Evolutionary conservation across 2,113 vertebrate genomes (phyloP).

Genomic region (Solenodon paradoxus): DNA sequence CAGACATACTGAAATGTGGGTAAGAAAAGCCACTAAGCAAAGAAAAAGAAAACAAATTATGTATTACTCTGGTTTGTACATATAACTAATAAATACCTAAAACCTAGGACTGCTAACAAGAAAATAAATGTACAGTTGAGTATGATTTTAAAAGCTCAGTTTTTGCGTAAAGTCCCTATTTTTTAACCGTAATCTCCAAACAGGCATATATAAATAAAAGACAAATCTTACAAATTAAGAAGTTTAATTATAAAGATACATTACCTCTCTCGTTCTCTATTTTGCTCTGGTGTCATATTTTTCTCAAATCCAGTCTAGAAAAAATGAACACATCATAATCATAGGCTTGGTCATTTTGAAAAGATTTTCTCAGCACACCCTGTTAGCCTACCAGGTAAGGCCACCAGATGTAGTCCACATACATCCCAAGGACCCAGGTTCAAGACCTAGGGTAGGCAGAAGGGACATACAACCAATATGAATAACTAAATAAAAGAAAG

Average conservation of each 20-base stretch:
- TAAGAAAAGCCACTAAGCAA: constrained; percentile 82
- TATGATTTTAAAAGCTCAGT: background rate
- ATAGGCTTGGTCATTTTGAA: background rate
- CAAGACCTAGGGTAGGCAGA: no score
- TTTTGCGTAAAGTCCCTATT: background rate
- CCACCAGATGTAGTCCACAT: no score
- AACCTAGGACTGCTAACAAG: background rate
- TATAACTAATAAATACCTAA: background rate
- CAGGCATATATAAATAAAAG: constrained; percentile 1
- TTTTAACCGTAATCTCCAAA: constrained; percentile 17
- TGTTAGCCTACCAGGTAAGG: no score
- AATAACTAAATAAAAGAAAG: no score
- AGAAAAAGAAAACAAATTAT: constrained; percentile 65
- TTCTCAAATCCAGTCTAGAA: constrained; percentile 86
- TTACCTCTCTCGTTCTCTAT: constrained; percentile 88
- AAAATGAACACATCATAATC: background rate
- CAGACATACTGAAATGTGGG: constrained; percentile 87
- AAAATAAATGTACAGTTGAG: background rate
- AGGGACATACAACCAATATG: no score
- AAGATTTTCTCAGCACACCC: background rate
- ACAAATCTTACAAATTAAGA: constrained; percentile 18
- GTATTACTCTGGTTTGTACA: background rate
- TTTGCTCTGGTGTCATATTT: constrained; percentile 78
- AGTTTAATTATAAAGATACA: background rate
- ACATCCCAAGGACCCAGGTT: no score